Conservation (phyloP, 2,113 vertebrate genomes). For the Passer montanus region DNA sequence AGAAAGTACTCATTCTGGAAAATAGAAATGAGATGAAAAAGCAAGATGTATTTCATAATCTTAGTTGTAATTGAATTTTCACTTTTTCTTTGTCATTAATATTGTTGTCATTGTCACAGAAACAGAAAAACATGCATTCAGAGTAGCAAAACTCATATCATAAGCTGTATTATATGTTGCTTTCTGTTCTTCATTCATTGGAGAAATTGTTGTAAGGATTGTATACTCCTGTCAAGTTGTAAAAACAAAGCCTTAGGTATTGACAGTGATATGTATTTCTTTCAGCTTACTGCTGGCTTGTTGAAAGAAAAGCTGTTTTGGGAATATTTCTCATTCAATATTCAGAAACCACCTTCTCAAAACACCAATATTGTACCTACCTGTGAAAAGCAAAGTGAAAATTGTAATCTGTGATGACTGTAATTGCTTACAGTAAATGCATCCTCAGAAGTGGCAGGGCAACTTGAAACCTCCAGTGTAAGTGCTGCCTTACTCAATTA, state of each 20-base stretch:
- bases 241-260: not conserved
- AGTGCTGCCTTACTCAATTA: not conserved
- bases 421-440: not conserved
- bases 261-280: not conserved
- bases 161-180: not conserved
- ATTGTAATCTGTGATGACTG: not conserved
- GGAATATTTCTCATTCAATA: constrained; percentile 37
- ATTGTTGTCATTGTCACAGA: not conserved
- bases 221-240: not conserved
- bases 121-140: not conserved
- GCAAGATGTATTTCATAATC: not conserved
- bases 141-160: not conserved
- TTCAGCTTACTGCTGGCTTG: not conserved
- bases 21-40: not conserved
- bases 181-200: not conserved
- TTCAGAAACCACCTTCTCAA: constrained; percentile 3
- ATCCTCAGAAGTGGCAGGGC: not conserved
- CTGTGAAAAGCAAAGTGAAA: constrained; percentile 41
- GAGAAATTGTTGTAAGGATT: not conserved
- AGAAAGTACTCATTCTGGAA: not conserved
- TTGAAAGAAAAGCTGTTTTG: not conserved
- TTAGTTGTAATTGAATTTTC: not conserved
- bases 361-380: not conserved
- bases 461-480: not conserved
- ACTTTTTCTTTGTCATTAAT: not conserved